Percentiles rank a stretch among this genome's conserved stretches.
phyloP scores from a whole-genome alignment of 2,797 vertebrate species.

The Gambelia wislizenii region DNA sequence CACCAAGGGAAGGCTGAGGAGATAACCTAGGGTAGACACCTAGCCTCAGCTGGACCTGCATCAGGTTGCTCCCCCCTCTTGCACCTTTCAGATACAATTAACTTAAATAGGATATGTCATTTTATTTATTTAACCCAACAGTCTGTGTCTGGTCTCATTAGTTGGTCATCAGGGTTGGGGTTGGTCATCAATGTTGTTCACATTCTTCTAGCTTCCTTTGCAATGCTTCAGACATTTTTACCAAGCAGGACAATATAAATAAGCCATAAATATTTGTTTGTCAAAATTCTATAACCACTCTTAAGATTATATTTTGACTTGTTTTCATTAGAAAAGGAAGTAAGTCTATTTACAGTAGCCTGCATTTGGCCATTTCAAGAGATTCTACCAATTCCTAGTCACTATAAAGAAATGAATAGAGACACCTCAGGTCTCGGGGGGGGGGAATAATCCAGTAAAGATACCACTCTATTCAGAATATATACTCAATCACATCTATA shows the following conservation, averaged over 20 bases:
- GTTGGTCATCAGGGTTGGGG: too few species aligned
- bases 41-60: too few species aligned
- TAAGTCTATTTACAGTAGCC: background rate
- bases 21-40: too few species aligned
- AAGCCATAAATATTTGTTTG: background rate
- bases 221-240: background rate
- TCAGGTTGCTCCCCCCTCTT: too few species aligned
- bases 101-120: too few species aligned
- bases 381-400: slow-evolving; percentile 2
- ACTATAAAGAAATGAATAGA: background rate
- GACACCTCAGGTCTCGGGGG: background rate
- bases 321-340: background rate
- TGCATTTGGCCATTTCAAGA: background rate
- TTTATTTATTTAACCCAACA: too few species aligned
- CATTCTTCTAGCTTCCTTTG: background rate
- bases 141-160: too few species aligned
- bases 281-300: too few species aligned
- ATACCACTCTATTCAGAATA: slow-evolving; percentile 4
- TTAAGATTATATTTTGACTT: background rate
- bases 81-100: too few species aligned
- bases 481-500: background rate
- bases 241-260: background rate
- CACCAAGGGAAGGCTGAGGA: too few species aligned
- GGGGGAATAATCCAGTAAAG: background rate
- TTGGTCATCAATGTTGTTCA: too few species aligned